Conservation (phyloP, 1,140 invertebrate genomes). For the Drosophila mauritiana region DNA sequence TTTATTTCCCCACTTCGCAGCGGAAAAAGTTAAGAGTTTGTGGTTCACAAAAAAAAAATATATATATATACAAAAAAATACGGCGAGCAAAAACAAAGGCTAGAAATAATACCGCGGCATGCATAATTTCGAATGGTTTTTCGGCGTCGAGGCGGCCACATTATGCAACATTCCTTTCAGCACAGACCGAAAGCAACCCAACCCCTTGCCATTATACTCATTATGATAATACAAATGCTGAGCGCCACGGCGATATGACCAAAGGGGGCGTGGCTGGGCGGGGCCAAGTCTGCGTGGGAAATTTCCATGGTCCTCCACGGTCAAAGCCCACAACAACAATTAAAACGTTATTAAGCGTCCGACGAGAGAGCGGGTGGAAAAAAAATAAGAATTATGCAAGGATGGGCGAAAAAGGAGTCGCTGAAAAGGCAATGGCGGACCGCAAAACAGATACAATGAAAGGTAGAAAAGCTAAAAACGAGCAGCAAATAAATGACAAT, state of each 20-base stretch:
- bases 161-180: slow-evolving; percentile 77
- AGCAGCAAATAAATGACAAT: slow-evolving; percentile 51
- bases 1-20: slow-evolving; percentile 48
- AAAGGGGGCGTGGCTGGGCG: not conserved
- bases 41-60: not conserved
- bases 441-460: slow-evolving; percentile 56
- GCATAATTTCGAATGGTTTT: slow-evolving; percentile 77
- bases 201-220: slow-evolving; percentile 48
- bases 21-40: slow-evolving; percentile 16
- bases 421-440: slow-evolving; percentile 10
- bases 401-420: slow-evolving; percentile 18
- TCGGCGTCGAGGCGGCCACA: slow-evolving; percentile 52
- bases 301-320: slow-evolving; percentile 50
- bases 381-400: slow-evolving; percentile 68
- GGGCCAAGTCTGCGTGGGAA: slow-evolving; percentile 48
- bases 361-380: not conserved
- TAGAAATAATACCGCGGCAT: slow-evolving; percentile 70
- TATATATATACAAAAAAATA: not conserved
- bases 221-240: slow-evolving; percentile 79
- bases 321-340: slow-evolving; percentile 81
- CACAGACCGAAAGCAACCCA: slow-evolving; percentile 26
- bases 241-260: slow-evolving; percentile 20
- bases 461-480: slow-evolving; percentile 42
- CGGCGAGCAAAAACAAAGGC: slow-evolving; percentile 55
- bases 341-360: slow-evolving; percentile 80